These are phyloP conservation scores for Drosophila nasuta DNA, from an alignment of 1,140 invertebrate genomes.

Conservation along the genomic window DNA sequence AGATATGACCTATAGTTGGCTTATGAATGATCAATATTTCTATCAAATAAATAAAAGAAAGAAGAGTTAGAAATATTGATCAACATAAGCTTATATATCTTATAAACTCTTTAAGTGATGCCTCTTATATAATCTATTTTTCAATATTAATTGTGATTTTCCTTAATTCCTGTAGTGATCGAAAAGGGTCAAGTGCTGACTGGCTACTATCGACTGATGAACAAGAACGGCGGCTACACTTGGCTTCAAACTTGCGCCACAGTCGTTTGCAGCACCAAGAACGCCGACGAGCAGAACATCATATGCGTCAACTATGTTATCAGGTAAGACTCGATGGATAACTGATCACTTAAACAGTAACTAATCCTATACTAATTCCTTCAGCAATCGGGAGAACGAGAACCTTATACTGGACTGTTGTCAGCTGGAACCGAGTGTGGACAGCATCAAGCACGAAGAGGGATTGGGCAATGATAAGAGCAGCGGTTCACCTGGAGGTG, in stretches of 20 bases:
- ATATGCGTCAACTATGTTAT: slow-evolving; percentile 97
- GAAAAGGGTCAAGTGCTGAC: slow-evolving; percentile 98
- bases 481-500: slow-evolving; percentile 94
- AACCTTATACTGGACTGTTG: slow-evolving; percentile 96
- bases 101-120: too few species aligned
- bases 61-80: too few species aligned
- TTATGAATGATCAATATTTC: too few species aligned
- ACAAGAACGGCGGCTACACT: slow-evolving; percentile 97
- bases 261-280: slow-evolving; percentile 97
- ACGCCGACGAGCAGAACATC: slow-evolving; percentile 97
- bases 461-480: slow-evolving; percentile 91
- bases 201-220: slow-evolving; percentile 97
- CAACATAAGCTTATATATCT: too few species aligned
- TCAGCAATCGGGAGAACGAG: slow-evolving; percentile 94
- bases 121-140: too few species aligned
- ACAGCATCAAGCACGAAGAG: slow-evolving; percentile 92
- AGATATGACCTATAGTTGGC: too few species aligned
- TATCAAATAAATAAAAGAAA: too few species aligned
- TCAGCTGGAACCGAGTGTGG: slow-evolving; percentile 93
- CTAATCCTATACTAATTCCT: neutral
- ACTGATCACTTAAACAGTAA: too few species aligned
- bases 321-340: slow-evolving; percentile 51
- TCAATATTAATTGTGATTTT: neutral
- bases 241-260: slow-evolving; percentile 99
- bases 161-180: slow-evolving; percentile 89